Evolutionary conservation across 2,888 invertebrate genomes (phyloP), one percentile per base, ranked within the genome.

Genomic region (Trichopria drosophilae): DNA sequence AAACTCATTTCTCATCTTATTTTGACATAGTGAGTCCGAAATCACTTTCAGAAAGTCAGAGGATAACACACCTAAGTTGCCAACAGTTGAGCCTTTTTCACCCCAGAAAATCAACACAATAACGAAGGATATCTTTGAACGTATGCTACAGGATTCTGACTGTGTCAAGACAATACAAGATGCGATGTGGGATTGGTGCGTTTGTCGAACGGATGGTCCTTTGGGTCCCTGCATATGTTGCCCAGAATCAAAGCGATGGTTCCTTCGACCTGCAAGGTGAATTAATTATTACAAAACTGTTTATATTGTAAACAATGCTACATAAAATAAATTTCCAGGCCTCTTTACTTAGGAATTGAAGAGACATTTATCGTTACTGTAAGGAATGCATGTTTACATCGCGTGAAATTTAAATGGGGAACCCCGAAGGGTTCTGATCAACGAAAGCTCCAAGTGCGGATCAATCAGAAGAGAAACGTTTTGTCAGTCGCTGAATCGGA

Each of bases 391-490:
- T 60, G 63, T 1, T 39, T 47, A 3, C 45, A 60, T 10, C 4
- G 53, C 9, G 16, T 59, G 13, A 43, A 23, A 7, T 67, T 59
- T 19, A 42, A 43, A 10, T 67, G 66, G 67, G 59, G 61, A 3
- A 37, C 61, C 20, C 67, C 68, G 2, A 53, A 52, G 6, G 78
- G 77, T 2, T 32, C 49, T 1, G 71, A 76, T 36, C 51, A 60
- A 1, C 56, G 62, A 0, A 67, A 65, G 36, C 49, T 77, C 3
- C 46, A 62, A 4, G 47, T 77, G 2, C 51, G 53, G 24, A 62
- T 72, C 22, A 41, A 55, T 3, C 77, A 76, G 1, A 61, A 61
- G 40, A 64, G 55, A 4, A 74, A 72, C 6, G 48, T 62, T 20
- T 46, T 77, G 13, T 49, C 57, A 9, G 63, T 69, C 0, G 35